Conservation (phyloP, 2,888 invertebrate genomes). For the Idaea biselata region DNA sequence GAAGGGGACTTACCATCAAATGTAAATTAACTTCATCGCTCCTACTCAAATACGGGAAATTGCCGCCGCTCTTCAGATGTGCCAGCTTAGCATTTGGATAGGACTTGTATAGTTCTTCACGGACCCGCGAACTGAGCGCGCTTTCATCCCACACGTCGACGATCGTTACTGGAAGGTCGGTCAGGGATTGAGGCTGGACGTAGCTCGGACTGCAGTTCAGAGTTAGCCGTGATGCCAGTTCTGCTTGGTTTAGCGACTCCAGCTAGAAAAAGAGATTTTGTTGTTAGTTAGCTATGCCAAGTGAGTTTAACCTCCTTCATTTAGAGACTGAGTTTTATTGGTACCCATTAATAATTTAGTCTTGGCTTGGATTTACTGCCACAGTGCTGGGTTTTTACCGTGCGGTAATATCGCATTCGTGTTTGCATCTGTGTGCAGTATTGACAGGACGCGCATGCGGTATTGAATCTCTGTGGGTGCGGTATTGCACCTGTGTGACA, state of each 20-base stretch:
- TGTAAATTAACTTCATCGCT: slow-evolving; percentile 94
- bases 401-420: no score
- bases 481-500: no score
- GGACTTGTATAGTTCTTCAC: slow-evolving; percentile 91
- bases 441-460: no score
- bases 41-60: slow-evolving; percentile 94
- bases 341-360: no score
- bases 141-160: slow-evolving; percentile 95
- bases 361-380: no score
- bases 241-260: slow-evolving; percentile 89
- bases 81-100: slow-evolving; percentile 93
- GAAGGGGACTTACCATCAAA: slow-evolving; percentile 86
- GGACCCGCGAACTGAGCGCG: slow-evolving; percentile 87
- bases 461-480: no score
- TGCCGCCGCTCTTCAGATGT: slow-evolving; percentile 93
- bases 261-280: slow-evolving; percentile 78
- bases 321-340: no score
- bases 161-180: slow-evolving; percentile 87
- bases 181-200: slow-evolving; percentile 87
- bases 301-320: no score
- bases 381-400: no score
- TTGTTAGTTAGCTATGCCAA: background rate
- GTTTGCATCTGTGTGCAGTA: no score
- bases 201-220: slow-evolving; percentile 91
- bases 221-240: slow-evolving; percentile 92